Evolutionary conservation across 2,113 vertebrate genomes (phyloP).

Genomic region (Mormyrus iriodes): DNA sequence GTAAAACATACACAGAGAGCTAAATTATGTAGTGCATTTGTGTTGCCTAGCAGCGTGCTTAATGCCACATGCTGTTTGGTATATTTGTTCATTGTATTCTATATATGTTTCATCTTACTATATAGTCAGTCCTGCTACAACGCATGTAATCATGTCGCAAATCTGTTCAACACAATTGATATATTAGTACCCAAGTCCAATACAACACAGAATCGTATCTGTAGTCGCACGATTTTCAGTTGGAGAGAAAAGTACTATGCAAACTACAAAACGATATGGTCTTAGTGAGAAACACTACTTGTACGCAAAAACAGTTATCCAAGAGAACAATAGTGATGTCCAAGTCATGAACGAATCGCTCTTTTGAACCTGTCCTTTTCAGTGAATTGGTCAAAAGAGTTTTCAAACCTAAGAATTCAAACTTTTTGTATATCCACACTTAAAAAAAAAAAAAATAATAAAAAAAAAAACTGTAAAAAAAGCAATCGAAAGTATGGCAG

Average conservation of each 20-base stretch:
- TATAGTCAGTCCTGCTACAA: neutral
- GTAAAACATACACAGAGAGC: neutral
- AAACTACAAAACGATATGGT: neutral
- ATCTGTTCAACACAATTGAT: neutral
- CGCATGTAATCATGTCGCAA: neutral
- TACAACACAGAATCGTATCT: neutral
- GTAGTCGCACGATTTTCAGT: neutral
- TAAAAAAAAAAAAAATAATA: too few species aligned
- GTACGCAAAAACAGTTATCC: neutral
- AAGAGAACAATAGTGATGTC: too few species aligned
- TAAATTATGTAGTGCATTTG: neutral
- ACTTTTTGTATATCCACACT: neutral
- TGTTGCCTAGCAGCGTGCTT: neutral
- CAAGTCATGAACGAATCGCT: neutral
- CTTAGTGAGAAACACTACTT: neutral
- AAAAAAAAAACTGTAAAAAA: too few species aligned
- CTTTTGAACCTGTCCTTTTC: neutral
- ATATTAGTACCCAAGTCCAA: neutral
- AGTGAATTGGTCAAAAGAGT: neutral
- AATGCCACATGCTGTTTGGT: neutral
- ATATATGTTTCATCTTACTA: neutral
- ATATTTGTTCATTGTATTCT: neutral
- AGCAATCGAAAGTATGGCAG: too few species aligned
- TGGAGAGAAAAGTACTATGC: too few species aligned
- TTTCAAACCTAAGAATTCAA: neutral